These are phyloP conservation scores for Autographa pulchrina DNA, from an alignment of 2,888 invertebrate genomes.

Conservation along the genomic window DNA sequence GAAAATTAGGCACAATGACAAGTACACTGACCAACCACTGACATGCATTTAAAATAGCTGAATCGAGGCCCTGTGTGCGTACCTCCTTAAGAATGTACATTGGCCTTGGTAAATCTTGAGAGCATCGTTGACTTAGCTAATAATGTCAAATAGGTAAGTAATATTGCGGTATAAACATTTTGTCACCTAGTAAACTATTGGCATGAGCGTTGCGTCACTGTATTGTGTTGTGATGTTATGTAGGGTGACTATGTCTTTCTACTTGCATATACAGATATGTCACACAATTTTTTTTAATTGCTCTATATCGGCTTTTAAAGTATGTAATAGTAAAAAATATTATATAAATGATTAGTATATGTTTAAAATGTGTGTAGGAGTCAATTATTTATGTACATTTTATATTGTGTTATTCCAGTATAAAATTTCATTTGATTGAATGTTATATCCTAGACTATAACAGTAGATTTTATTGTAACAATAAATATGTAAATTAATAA, in stretches of 20 bases:
- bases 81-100: conserved; percentile 40
- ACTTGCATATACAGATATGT: not conserved
- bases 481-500: conserved; percentile 16
- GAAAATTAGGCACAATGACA: no score
- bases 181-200: conserved; percentile 84
- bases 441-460: no score
- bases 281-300: not conserved
- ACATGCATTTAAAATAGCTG: no score
- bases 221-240: conserved; percentile 72
- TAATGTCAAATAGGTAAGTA: conserved; percentile 75
- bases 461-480: not conserved
- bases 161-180: conserved; percentile 78
- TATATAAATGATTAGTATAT: no score
- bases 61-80: conserved; percentile 10
- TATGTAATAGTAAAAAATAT: no score
- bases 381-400: no score
- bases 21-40: no score
- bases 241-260: conserved; percentile 66
- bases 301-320: no score
- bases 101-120: conserved; percentile 62
- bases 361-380: no score
- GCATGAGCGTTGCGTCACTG: conserved; percentile 78
- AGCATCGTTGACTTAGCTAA: conserved; percentile 56
- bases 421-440: no score
- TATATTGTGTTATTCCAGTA: no score